Evolutionary conservation across 2,797 vertebrate species (phyloP).

Genomic region (Scomberomorus guttatus): DNA sequence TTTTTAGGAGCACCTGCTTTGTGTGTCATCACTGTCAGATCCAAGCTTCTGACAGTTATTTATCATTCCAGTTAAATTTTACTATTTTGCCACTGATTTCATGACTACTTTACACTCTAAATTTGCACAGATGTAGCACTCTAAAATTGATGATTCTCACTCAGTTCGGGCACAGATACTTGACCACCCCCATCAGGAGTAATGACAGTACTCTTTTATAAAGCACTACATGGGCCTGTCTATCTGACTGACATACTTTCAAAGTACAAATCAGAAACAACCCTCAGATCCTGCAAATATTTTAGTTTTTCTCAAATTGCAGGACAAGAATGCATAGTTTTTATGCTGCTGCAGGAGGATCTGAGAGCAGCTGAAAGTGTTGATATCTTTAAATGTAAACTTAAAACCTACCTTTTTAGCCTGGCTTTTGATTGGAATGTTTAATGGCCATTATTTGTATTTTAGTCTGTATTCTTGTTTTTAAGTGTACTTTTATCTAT

Average conservation of each 20-base stretch:
- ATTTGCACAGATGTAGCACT: not conserved
- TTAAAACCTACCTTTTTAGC: too few relatives aligned
- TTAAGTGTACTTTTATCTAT: not conserved
- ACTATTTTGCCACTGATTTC: not conserved
- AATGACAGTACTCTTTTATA: not conserved
- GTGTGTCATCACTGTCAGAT: not conserved
- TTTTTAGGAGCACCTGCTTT: not conserved
- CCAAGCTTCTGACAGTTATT: not conserved
- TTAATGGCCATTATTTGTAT: not conserved
- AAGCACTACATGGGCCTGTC: not conserved
- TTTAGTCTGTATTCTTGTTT: not conserved
- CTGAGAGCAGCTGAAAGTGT: not conserved
- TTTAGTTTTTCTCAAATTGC: not conserved
- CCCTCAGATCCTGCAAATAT: not conserved
- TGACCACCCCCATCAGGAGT: not conserved
- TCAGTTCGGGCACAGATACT: not conserved
- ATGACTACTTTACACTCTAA: not conserved
- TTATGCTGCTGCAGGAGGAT: not conserved
- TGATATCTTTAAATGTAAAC: too few relatives aligned
- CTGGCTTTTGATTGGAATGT: not conserved
- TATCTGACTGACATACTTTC: not conserved
- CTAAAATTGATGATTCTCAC: not conserved
- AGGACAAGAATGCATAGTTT: not conserved
- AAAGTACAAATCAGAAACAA: not conserved
- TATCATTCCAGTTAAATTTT: conserved; percentile 1